Evolutionary conservation across 2,888 invertebrate species (phyloP), one percentile per base, ranked within the genome.

Genomic region (Nudaria mundana): DNA sequence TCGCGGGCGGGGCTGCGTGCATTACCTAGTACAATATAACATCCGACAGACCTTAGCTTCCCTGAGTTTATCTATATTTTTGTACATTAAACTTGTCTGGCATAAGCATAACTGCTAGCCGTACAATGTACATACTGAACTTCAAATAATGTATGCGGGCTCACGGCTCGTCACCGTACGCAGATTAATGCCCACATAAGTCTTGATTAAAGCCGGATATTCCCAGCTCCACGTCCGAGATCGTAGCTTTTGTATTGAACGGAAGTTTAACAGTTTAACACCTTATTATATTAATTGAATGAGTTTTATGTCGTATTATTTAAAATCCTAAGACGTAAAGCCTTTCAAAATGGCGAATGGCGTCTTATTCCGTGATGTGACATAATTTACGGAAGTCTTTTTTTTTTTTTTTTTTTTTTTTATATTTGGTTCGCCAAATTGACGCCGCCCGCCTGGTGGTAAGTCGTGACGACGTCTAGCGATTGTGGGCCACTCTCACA

Each of bases 111-210:
- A 36, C 29, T 23, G 15, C 26, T 8, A 14, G 26, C 31, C 12
- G 20, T 13, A 29, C 37, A 22, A 26, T 31, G 25, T 23, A 32
- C 16, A 42, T 32, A 41, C 58, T 39, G 39, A 49, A 50, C 48
- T 59, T 44, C 15, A 34, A 8, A 16, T 64, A 63, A 63, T 64
- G 38, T 63, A 63, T 63, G 57, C 63, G 34, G 7, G 45, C 32
- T 13, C 63, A 63, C 64, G 63, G 29, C 30, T 36, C 44, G 43
- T 37, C 48, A 38, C 41, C 38, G 40, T 43, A 54, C 52, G 50
- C 48, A 37, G 44, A 44, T 45, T 35, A 45, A 16, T 32, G 48
- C 12, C 18, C 1, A 46, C 52, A 56, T 47, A 31, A 46, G 30
- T 44, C 20, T 31, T 18, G 30, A 39, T 41, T 42, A 33, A 36